Evolutionary conservation across 30 jellyfish, hydroid and myxozoan species (phyloP).

Genomic region (Morbakka virulenta): DNA sequence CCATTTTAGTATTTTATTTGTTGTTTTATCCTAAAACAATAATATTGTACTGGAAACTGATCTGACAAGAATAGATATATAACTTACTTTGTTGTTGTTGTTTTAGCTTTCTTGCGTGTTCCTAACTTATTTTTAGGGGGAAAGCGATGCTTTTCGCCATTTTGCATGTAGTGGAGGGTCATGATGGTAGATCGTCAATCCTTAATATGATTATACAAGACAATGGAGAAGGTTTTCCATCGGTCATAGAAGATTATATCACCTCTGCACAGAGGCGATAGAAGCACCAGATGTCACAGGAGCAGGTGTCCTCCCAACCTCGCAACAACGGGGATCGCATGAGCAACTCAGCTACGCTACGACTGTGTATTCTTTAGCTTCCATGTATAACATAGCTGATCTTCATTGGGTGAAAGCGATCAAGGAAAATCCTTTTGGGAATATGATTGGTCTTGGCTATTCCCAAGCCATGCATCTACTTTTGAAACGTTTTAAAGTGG

Average conservation of each 20-base stretch:
- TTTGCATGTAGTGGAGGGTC: not conserved
- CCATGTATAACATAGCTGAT: not conserved
- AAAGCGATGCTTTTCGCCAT: no score
- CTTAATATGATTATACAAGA: not conserved
- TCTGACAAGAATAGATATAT: no score
- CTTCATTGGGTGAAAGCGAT: no score
- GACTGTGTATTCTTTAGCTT: not conserved
- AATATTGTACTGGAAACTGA: no score
- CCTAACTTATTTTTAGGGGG: no score
- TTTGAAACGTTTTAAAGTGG: not conserved
- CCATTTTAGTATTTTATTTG: no score
- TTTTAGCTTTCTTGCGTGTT: no score
- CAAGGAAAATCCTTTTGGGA: not conserved
- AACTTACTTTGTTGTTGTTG: no score
- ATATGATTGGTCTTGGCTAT: not conserved
- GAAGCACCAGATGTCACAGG: not conserved
- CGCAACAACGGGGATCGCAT: not conserved
- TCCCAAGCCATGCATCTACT: not conserved
- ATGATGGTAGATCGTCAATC: not conserved
- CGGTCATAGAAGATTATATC: not conserved
- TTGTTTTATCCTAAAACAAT: no score
- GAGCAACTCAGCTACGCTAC: not conserved
- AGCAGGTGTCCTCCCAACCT: not conserved
- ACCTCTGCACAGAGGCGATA: not conserved
- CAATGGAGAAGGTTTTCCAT: not conserved